A percentile compares a stretch with the other conserved stretches of the same genome.
Conservation (phyloP, 1,140 invertebrate genomes). For the Amphibalanus amphitrite region DNA sequence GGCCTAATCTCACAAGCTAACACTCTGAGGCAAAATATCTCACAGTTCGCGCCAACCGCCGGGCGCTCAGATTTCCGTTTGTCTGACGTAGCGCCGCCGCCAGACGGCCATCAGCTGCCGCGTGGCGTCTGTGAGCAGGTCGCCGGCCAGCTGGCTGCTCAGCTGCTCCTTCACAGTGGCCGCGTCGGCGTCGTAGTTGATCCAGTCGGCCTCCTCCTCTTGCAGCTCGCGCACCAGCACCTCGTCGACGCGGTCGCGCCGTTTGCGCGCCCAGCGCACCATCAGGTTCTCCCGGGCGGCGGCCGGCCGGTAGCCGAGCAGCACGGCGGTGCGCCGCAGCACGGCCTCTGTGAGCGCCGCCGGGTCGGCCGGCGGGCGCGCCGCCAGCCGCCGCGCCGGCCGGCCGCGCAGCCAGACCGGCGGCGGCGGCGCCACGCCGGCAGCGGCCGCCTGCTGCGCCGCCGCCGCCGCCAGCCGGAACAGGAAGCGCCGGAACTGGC, state of each 20-base stretch:
- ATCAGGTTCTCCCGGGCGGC: constrained; percentile 36
- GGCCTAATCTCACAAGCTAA: too few relatives aligned
- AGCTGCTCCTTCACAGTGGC: constrained; percentile 46
- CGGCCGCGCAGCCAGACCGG: constrained; percentile 14
- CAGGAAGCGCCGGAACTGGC: constrained; percentile 25
- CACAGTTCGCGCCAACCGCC: too few relatives aligned
- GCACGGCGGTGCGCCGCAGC: constrained; percentile 32
- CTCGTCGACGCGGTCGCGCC: constrained; percentile 50
- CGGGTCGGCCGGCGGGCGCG: constrained; percentile 20
- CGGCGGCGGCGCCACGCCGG: constrained; percentile 14
- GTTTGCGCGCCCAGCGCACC: constrained; percentile 46
- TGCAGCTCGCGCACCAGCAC: constrained; percentile 46
- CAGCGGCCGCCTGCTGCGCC: constrained; percentile 21
- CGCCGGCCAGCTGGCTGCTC: constrained; percentile 41
- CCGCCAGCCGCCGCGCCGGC: constrained; percentile 16
- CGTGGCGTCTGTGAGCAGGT: constrained; percentile 41
- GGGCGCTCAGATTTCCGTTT: background rate
- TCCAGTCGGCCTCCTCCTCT: constrained; percentile 50
- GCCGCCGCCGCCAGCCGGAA: constrained; percentile 20
- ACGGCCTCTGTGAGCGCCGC: constrained; percentile 31
- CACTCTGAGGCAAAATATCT: too few relatives aligned
- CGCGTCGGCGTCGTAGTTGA: constrained; percentile 50
- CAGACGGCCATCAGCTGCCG: constrained; percentile 8
- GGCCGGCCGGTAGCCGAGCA: constrained; percentile 38
- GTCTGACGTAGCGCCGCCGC: background rate